Evolutionary conservation across 2,797 vertebrate genomes (phyloP).

Genomic region (Anguilla obscura): DNA sequence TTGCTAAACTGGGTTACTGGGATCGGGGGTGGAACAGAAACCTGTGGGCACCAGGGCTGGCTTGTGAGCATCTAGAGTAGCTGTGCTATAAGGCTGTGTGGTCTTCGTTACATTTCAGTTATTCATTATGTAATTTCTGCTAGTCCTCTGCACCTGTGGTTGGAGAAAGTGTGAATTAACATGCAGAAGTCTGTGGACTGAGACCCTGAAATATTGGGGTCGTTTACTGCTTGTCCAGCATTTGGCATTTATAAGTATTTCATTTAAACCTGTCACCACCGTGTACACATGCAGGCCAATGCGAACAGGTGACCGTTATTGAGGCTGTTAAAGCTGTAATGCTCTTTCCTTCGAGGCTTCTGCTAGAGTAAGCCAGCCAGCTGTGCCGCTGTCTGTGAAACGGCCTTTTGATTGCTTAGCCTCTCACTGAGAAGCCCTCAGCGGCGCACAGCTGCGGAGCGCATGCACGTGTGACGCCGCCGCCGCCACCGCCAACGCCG

Average conservation of each 20-base stretch:
- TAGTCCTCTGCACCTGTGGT: background rate
- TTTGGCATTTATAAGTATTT: background rate
- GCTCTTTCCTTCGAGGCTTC: background rate
- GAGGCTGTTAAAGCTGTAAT: background rate
- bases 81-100: background rate
- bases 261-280: background rate
- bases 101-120: background rate
- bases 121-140: background rate
- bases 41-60: background rate
- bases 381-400: background rate
- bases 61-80: background rate
- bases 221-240: background rate
- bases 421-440: background rate
- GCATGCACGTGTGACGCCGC: conserved; percentile 18
- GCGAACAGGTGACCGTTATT: background rate
- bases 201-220: background rate
- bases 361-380: background rate
- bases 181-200: background rate
- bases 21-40: background rate
- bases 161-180: background rate
- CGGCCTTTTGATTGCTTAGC: background rate
- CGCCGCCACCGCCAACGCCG: conserved; percentile 37
- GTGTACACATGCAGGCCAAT: background rate
- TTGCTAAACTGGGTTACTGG: background rate
- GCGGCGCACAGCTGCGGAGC: background rate